Percentiles rank a stretch among this genome's conserved stretches.
These are phyloP conservation scores for Tragelaphus oryx DNA, from an alignment of 2,797 vertebrate species.

Conservation along the genomic window DNA sequence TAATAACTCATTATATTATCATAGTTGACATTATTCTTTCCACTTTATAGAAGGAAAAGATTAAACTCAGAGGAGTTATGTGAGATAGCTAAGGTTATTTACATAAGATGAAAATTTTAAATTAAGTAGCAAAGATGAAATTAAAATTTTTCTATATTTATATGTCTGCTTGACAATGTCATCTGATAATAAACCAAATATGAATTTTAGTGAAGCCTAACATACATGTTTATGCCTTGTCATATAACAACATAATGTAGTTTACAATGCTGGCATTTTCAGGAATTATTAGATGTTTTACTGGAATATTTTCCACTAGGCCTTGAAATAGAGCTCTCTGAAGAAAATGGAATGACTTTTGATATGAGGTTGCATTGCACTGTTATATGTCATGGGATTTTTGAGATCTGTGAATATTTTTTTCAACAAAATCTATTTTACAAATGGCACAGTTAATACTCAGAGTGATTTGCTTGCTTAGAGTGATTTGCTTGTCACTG, in stretches of 20 bases:
- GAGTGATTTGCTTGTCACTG: background rate
- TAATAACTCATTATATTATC: background rate
- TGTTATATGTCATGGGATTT: background rate
- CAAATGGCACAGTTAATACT: background rate
- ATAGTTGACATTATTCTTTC: background rate
- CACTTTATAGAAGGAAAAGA: background rate
- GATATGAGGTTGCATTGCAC: background rate
- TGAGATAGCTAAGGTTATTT: background rate
- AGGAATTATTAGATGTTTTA: constrained; percentile 1
- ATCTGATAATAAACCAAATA: background rate
- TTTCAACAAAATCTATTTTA: background rate
- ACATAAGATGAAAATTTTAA: background rate
- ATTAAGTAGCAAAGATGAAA: background rate
- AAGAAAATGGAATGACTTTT: background rate
- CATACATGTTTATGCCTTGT: background rate
- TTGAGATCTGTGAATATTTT: background rate
- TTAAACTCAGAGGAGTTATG: background rate
- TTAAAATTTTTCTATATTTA: background rate
- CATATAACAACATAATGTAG: background rate
- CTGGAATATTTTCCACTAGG: background rate
- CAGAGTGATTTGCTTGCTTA: background rate
- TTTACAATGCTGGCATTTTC: background rate
- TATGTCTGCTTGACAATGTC: background rate
- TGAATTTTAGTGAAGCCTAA: background rate
- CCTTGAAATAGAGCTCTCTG: background rate